These are phyloP conservation scores for Protobothrops flavoviridis DNA, from an alignment of 2,113 vertebrate genomes.

Conservation along the genomic window DNA sequence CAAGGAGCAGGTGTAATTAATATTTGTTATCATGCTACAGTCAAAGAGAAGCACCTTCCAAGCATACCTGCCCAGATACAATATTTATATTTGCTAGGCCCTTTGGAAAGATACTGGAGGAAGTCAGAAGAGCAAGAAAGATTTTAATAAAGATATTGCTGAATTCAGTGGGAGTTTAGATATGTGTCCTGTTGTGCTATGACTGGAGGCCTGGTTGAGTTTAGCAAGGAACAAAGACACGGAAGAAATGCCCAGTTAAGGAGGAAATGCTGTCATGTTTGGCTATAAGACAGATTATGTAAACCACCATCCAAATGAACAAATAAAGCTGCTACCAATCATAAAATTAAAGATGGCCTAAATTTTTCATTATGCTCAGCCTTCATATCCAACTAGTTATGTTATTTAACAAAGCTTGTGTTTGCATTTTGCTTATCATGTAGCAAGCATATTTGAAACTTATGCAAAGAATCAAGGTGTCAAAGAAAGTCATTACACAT, in stretches of 20 bases:
- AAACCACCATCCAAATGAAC: background rate
- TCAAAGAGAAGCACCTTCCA: background rate
- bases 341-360: background rate
- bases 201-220: background rate
- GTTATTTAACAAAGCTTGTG: background rate
- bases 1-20: background rate
- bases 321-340: background rate
- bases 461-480: background rate
- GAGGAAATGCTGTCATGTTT: background rate
- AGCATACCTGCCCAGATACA: background rate
- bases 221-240: background rate
- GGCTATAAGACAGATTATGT: background rate
- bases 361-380: background rate
- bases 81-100: background rate
- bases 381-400: background rate
- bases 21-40: background rate
- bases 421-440: background rate
- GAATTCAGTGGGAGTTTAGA: background rate
- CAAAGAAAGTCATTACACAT: background rate
- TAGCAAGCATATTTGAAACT: background rate
- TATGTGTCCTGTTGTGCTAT: background rate
- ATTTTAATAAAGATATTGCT: slow-evolving; percentile 15
- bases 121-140: background rate
- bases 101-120: background rate
- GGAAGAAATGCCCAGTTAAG: background rate